Percentiles rank a stretch among this genome's conserved stretches.
Evolutionary conservation across 2,888 invertebrate genomes (phyloP).

Genomic region (Erebia ligea): DNA sequence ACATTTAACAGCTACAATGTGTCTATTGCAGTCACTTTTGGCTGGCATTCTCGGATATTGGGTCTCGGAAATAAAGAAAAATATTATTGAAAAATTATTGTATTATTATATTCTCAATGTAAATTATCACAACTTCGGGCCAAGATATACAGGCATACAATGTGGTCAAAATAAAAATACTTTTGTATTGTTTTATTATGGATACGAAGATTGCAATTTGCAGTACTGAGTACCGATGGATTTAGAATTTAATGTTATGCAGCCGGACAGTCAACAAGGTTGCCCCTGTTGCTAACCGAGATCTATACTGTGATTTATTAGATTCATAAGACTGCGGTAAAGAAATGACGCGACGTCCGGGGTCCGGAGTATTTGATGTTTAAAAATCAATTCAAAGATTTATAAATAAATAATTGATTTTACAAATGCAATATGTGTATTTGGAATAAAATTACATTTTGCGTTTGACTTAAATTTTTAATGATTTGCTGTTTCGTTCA

Average conservation of each 20-base stretch:
- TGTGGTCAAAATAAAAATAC: constrained; percentile 7
- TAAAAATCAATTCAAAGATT: neutral
- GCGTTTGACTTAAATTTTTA: constrained; percentile 22
- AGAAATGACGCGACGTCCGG: neutral
- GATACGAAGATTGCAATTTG: constrained; percentile 1
- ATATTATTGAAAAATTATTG: no score
- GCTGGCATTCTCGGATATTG: neutral
- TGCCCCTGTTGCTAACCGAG: neutral
- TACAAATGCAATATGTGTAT: neutral
- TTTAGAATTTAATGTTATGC: neutral
- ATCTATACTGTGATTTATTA: neutral
- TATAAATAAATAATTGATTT: neutral
- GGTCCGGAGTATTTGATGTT: neutral
- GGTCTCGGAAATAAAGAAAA: no score
- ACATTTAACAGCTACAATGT: neutral
- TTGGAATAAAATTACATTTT: constrained; percentile 16
- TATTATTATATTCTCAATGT: no score
- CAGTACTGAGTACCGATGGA: neutral
- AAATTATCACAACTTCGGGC: neutral
- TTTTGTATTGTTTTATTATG: neutral
- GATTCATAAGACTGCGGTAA: neutral
- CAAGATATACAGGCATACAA: neutral
- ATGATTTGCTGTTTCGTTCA: constrained; percentile 24
- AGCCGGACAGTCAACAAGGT: neutral
- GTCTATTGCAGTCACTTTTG: no score